phyloP scores from a whole-genome alignment of 1,140 invertebrate species.

The Conus betulinus region DNA sequence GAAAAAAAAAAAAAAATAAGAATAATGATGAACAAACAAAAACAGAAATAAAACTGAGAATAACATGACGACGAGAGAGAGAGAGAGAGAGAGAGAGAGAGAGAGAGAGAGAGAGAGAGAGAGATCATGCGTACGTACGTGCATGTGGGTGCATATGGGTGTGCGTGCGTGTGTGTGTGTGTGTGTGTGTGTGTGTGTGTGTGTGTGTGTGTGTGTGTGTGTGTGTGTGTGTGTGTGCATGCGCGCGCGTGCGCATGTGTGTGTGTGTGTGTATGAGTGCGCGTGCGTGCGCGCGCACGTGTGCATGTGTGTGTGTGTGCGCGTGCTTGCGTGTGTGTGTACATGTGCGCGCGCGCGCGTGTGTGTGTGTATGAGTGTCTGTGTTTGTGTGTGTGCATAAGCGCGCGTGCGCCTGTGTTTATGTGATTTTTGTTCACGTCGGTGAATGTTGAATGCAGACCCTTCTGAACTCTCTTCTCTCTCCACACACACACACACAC shows the following conservation, averaged over 20 bases:
- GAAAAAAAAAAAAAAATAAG: no score
- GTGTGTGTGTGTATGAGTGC: neutral
- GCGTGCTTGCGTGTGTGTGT: neutral
- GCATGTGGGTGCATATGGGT: no score
- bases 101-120: no score
- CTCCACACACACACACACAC: no score
- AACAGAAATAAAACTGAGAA: no score
- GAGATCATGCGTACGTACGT: neutral
- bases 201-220: conserved; percentile 1
- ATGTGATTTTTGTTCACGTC: no score
- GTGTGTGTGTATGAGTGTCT: conserved; percentile 1
- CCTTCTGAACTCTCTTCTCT: no score
- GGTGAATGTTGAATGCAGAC: no score
- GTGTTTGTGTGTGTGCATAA: neutral
- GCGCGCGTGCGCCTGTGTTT: no score
- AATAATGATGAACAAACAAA: no score
- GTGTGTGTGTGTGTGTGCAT: neutral
- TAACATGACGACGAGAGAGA: no score
- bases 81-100: no score
- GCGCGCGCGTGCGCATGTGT: neutral
- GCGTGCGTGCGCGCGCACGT: neutral
- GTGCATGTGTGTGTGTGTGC: neutral
- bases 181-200: neutral
- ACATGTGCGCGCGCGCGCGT: conserved; percentile 14
- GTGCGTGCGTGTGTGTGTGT: conserved; percentile 10